Evolutionary conservation across 2,888 invertebrate species (phyloP).

Genomic region (Spisula solida): DNA sequence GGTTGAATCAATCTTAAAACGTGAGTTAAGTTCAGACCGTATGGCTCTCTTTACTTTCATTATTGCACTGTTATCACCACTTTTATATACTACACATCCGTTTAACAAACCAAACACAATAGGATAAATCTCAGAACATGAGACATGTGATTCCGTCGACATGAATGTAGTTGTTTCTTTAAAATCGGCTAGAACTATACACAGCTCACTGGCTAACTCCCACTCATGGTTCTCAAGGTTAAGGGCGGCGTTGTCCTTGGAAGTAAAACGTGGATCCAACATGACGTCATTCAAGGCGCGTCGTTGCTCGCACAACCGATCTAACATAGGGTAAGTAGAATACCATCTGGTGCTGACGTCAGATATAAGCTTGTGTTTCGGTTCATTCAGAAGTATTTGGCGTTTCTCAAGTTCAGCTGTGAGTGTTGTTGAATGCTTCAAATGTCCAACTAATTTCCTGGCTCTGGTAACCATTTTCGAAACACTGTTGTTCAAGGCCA

Average conservation of each 20-base stretch:
- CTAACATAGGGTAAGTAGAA: conserved; percentile 11
- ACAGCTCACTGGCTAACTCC: conserved; percentile 1
- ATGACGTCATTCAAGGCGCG: neutral
- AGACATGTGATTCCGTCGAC: neutral
- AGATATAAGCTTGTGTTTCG: neutral
- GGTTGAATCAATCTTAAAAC: neutral
- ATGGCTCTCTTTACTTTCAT: neutral
- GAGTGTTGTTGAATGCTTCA: conserved; percentile 52
- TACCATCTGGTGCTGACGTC: neutral
- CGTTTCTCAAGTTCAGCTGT: conserved; percentile 7
- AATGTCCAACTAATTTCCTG: conserved; percentile 54
- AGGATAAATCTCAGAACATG: neutral
- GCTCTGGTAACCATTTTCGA: neutral
- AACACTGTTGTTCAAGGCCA: neutral
- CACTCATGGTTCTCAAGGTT: neutral
- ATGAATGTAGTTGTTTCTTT: conserved; percentile 1
- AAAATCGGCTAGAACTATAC: neutral
- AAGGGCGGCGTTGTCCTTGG: neutral
- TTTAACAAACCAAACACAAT: conserved; percentile 22
- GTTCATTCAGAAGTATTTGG: neutral
- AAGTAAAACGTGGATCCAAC: neutral
- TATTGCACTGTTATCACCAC: neutral
- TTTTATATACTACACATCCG: neutral
- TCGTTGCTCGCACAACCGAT: conserved; percentile 1
- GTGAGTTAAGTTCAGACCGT: neutral